Conservation (phyloP, 2,797 vertebrate genomes). For the Fratercula arctica region DNA sequence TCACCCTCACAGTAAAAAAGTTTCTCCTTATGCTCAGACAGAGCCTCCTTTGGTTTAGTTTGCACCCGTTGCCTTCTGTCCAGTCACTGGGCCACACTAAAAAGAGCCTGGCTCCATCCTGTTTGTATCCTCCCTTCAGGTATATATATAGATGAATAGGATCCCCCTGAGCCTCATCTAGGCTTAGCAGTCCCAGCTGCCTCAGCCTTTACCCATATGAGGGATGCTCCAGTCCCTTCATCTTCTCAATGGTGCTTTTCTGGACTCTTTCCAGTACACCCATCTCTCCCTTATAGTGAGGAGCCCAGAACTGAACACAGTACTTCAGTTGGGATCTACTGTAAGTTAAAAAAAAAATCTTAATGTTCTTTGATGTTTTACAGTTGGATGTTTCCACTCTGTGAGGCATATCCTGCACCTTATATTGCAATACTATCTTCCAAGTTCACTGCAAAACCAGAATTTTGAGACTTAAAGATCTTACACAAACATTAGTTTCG, state of each 20-base stretch:
- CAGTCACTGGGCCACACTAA: neutral
- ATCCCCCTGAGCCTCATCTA: neutral
- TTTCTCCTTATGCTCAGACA: neutral
- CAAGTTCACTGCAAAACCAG: neutral
- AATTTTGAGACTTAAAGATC: neutral
- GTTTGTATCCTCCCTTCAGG: neutral
- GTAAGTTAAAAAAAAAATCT: neutral
- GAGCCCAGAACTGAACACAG: neutral
- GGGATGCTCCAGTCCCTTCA: neutral
- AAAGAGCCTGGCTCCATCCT: neutral
- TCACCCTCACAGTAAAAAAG: neutral
- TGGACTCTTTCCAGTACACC: rapidly evolving
- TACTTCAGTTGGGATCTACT: neutral
- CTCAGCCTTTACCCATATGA: neutral
- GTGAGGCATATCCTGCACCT: neutral
- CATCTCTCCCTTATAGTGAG: neutral
- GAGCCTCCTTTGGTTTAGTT: neutral
- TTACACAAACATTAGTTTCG: neutral
- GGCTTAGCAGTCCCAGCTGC: neutral
- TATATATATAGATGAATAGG: neutral
- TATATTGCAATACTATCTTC: neutral
- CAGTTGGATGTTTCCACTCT: neutral
- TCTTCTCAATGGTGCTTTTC: neutral
- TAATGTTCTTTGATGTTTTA: neutral
- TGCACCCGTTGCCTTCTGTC: neutral